Percentiles rank a stretch among this genome's conserved stretches.
These are phyloP conservation scores for Chymomyza costata DNA, from an alignment of 1,140 invertebrate species.

Conservation along the genomic window DNA sequence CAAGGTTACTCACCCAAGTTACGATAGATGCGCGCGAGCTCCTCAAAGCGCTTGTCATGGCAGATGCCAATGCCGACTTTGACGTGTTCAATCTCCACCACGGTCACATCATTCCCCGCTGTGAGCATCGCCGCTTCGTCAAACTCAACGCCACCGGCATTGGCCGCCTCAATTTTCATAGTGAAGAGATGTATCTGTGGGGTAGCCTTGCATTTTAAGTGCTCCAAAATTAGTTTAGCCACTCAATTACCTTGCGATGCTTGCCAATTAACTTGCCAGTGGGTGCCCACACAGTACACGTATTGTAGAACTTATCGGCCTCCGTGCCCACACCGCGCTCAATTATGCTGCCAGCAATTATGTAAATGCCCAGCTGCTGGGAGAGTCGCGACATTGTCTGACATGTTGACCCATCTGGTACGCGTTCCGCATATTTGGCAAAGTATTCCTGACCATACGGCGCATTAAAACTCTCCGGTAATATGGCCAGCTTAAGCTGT, in stretches of 20 bases:
- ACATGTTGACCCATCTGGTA: slow-evolving; percentile 86
- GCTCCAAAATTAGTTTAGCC: neutral
- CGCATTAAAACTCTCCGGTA: slow-evolving; percentile 96
- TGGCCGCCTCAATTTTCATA: slow-evolving; percentile 86
- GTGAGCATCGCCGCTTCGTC: slow-evolving; percentile 90
- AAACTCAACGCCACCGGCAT: slow-evolving; percentile 87
- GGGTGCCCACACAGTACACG: slow-evolving; percentile 91
- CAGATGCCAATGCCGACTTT: slow-evolving; percentile 95
- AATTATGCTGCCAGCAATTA: slow-evolving; percentile 94
- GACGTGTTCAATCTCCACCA: slow-evolving; percentile 82
- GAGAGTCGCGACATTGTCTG: slow-evolving; percentile 83
- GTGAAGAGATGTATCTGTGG: slow-evolving; percentile 92
- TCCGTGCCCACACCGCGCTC: slow-evolving; percentile 81
- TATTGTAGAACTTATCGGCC: slow-evolving; percentile 87
- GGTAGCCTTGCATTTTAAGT: neutral
- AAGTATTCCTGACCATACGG: slow-evolving; percentile 89
- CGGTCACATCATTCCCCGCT: slow-evolving; percentile 84
- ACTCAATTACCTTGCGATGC: slow-evolving; percentile 80
- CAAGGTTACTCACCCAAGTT: slow-evolving; percentile 72
- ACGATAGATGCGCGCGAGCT: slow-evolving; percentile 90
- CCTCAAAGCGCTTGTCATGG: slow-evolving; percentile 94
- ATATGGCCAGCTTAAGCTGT: slow-evolving; percentile 81
- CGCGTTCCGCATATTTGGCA: slow-evolving; percentile 87
- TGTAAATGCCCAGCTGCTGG: slow-evolving; percentile 84
- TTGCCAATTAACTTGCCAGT: slow-evolving; percentile 84